Base-by-base conservation (phyloP, 2,797 vertebrate species). In the Syngnathus rostellatus region DNA sequence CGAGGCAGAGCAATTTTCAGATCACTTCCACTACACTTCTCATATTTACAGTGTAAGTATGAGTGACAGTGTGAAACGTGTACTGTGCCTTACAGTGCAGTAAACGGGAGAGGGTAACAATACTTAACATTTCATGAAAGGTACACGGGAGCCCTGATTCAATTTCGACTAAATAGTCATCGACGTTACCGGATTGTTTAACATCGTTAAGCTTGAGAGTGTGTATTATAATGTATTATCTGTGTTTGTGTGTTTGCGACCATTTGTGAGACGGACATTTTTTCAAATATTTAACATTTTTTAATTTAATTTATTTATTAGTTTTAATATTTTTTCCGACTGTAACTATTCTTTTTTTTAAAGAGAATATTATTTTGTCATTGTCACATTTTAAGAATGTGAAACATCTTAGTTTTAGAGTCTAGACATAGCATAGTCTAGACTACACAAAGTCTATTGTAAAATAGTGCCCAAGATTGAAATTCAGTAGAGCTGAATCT, bases 11-110 rank as follows among this genome's bases (percentile, higher is more conserved):
- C 87, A 71, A 88, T 88, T 88, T 85, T 86, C 85, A 84, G 81
- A 84, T 83, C 83, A 71, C 83, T 84, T 85, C 82, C 86, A 80
- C 85, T 82, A 77, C 83, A 82, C 76, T 76, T 80, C 77, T 75
- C 77, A 72, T 85, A 87, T 89, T 88, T 89, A 85, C 81, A 86
- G 77, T 76, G 70, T 84, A 86, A 85, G 82, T 81, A 86, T 85
- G 80, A 86, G 82, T 84, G 82, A 82, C 85, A 84, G 81, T 80
- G 72, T 51, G 60, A 78, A 72, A 81, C 68, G 80, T 60, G 71
- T 58, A 48, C 53, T 1, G 66, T 50, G 69, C 70, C 78, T 63
- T 68, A 68, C 80, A 40, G 71, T 50, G 73, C 51, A 69, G 80
- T 81, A 83, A 86, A 87, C 54, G 54, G 78, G 81, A 74, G 71